These are phyloP conservation scores for Hucho hucho DNA, from an alignment of 2,113 vertebrate species.

Conservation along the genomic window DNA sequence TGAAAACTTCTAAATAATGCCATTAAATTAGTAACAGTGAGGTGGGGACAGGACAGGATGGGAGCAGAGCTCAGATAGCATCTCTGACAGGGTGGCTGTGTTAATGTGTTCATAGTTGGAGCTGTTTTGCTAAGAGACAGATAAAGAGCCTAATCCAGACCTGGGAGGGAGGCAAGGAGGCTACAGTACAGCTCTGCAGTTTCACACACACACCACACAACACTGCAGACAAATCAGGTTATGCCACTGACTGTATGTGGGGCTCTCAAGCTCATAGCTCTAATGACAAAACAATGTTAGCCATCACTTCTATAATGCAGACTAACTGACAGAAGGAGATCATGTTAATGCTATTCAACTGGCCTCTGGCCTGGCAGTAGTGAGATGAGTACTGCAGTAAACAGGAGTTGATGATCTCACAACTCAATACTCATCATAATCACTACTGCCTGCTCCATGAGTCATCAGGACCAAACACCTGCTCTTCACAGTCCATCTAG, in stretches of 20 bases:
- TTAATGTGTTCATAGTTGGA: not conserved
- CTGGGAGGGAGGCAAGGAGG: not conserved
- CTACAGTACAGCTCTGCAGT: no score
- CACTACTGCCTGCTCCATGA: not conserved
- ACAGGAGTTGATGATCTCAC: not conserved
- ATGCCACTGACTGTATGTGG: no score
- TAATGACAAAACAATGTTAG: not conserved
- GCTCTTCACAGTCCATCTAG: not conserved
- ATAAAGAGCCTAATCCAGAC: slow-evolving; percentile 5
- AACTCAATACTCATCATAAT: not conserved
- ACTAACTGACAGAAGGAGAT: no score
- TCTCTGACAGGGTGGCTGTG: not conserved
- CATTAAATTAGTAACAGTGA: slow-evolving; percentile 16
- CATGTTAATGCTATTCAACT: not conserved
- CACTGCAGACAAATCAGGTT: not conserved
- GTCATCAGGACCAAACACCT: not conserved
- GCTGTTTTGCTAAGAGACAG: no score
- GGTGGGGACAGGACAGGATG: not conserved
- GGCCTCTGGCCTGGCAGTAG: not conserved
- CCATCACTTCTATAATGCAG: not conserved
- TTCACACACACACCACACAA: no score
- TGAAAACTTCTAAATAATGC: not conserved
- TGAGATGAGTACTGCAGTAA: not conserved
- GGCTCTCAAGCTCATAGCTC: no score
- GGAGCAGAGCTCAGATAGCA: slow-evolving; percentile 32